These are phyloP conservation scores for Cheilosia vulpina DNA, from an alignment of 2,888 invertebrate species.

Conservation along the genomic window DNA sequence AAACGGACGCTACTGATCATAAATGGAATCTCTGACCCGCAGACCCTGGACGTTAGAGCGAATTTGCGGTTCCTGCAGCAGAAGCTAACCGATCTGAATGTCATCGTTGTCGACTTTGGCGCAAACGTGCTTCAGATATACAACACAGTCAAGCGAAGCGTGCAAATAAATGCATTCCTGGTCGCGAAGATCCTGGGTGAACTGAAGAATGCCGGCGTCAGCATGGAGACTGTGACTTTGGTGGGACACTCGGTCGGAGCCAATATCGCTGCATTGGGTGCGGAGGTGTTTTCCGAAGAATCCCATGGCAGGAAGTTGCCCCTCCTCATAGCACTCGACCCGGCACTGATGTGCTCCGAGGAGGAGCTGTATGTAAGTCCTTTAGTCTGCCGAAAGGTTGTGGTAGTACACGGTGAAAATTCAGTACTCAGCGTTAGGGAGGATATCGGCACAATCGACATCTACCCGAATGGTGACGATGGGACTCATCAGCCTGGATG, in stretches of 20 bases:
- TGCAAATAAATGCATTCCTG: conserved; percentile 79
- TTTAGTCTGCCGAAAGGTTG: conserved; percentile 76
- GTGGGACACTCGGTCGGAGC: conserved; percentile 82
- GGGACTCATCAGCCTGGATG: conserved; percentile 81
- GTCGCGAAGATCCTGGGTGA: conserved; percentile 77
- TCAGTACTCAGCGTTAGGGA: conserved; percentile 79
- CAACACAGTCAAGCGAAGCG: conserved; percentile 79
- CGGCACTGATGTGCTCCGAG: conserved; percentile 79
- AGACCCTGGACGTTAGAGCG: conserved; percentile 79
- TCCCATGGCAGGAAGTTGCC: conserved; percentile 6
- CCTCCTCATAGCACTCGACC: conserved; percentile 79
- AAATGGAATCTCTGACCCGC: conserved; percentile 79
- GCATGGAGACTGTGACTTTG: conserved; percentile 76
- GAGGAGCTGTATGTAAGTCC: conserved; percentile 78
- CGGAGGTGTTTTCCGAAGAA: conserved; percentile 59
- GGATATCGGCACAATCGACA: conserved; percentile 79
- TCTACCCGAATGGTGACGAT: conserved; percentile 82
- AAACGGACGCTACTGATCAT: conserved; percentile 79
- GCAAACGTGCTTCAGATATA: conserved; percentile 79
- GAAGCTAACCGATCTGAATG: conserved; percentile 79
- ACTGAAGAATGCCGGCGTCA: conserved; percentile 69
- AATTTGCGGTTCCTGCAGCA: conserved; percentile 79
- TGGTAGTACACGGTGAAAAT: conserved; percentile 81
- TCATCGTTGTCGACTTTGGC: conserved; percentile 79
- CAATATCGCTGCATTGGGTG: conserved; percentile 80